Conservation (phyloP, 2,888 invertebrate species). For the Catonia carolina region DNA sequence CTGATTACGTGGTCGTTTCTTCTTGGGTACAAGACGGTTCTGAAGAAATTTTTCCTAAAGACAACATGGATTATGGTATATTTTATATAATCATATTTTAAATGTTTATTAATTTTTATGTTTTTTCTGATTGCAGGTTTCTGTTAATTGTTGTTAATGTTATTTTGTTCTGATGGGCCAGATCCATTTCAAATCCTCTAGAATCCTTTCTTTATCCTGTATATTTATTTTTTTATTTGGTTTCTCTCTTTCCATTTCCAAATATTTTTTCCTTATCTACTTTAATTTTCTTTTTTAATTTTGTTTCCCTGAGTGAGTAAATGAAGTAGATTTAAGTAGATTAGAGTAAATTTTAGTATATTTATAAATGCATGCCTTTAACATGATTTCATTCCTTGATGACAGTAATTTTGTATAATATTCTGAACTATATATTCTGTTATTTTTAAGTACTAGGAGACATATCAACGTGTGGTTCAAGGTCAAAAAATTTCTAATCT, state of each 20-base stretch:
- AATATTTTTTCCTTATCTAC: too few relatives aligned
- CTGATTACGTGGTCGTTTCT: slow-evolving; percentile 78
- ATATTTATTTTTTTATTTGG: slow-evolving; percentile 7
- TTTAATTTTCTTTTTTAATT: background rate
- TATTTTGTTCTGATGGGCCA: slow-evolving; percentile 15
- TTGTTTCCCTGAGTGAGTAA: slow-evolving; percentile 21
- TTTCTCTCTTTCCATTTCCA: background rate
- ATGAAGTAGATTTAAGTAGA: slow-evolving; percentile 14
- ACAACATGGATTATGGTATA: slow-evolving; percentile 42
- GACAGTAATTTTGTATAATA: background rate
- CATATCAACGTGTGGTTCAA: too few relatives aligned
- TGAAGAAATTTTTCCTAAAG: slow-evolving; percentile 45
- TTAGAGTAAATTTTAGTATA: background rate
- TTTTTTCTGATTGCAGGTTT: slow-evolving; percentile 10
- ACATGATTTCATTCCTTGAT: background rate
- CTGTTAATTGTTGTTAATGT: background rate
- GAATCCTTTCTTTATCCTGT: background rate
- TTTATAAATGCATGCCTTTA: background rate
- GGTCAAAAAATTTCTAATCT: too few relatives aligned
- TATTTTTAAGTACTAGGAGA: too few relatives aligned
- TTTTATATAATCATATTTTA: slow-evolving; percentile 2
- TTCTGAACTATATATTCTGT: too few relatives aligned
- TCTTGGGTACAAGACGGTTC: slow-evolving; percentile 80
- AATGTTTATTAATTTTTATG: background rate
- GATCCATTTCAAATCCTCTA: slow-evolving; percentile 13